phyloP scores from a whole-genome alignment of 2,888 invertebrate species.

The Nymphalis polychloros region DNA sequence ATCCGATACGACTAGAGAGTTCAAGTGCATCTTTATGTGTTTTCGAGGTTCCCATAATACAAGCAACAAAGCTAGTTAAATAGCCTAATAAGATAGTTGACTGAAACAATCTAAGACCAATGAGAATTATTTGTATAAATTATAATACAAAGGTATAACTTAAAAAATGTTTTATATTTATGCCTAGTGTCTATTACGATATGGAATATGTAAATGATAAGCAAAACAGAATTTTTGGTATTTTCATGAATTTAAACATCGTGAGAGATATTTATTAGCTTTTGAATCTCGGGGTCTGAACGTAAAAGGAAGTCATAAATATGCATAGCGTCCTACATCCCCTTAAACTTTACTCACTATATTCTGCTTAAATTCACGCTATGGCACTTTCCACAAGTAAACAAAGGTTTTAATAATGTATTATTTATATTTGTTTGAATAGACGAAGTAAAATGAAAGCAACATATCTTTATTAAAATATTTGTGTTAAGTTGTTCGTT shows the following conservation, averaged over 20 bases:
- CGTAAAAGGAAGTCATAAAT: conserved; percentile 12
- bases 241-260: conserved; percentile 9
- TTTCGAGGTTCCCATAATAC: too few relatives aligned
- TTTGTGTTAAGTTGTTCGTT: neutral
- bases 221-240: neutral
- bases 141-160: too few relatives aligned
- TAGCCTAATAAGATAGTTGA: too few relatives aligned
- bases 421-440: neutral
- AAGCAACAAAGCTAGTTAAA: too few relatives aligned
- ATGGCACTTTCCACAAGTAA: conserved; percentile 8
- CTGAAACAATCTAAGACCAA: too few relatives aligned
- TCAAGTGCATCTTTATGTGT: too few relatives aligned
- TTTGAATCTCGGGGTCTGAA: conserved; percentile 8
- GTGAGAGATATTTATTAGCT: conserved; percentile 13
- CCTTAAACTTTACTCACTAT: conserved; percentile 14
- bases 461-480: too few relatives aligned
- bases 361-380: conserved; percentile 11
- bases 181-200: too few relatives aligned
- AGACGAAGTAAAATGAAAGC: neutral
- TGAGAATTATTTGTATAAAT: too few relatives aligned
- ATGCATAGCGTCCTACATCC: conserved; percentile 10
- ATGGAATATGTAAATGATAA: neutral
- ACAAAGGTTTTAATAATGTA: neutral
- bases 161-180: too few relatives aligned
- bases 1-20: too few relatives aligned